phyloP scores from a whole-genome alignment of 2,797 vertebrate species.

The Pseudotriccus pelzelni region DNA sequence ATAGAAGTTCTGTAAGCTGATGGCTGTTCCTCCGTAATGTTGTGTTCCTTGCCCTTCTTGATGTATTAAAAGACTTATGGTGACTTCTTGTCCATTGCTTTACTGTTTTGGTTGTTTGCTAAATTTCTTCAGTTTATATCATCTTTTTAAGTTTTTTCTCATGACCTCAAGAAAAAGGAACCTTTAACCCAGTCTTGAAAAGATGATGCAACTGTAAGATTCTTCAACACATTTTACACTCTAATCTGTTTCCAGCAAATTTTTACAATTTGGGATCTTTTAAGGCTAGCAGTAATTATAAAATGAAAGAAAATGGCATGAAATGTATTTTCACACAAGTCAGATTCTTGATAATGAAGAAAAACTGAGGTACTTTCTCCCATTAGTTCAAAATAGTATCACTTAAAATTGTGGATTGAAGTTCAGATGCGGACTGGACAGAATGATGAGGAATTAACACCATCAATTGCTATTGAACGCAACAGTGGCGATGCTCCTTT shows the following conservation, averaged over 20 bases:
- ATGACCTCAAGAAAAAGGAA: neutral
- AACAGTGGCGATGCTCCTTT: neutral
- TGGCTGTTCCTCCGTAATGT: neutral
- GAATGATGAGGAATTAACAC: neutral
- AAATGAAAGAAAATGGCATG: neutral
- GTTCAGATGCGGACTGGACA: neutral
- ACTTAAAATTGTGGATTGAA: neutral
- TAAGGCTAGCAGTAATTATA: neutral
- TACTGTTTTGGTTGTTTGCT: neutral
- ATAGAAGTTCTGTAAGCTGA: neutral
- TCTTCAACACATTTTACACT: neutral
- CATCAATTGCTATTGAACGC: neutral
- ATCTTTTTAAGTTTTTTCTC: neutral
- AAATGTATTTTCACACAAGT: neutral
- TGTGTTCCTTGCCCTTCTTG: neutral
- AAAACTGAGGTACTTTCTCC: neutral
- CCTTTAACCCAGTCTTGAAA: neutral
- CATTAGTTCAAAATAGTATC: neutral
- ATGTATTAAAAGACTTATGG: neutral
- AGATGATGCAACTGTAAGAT: fast-evolving
- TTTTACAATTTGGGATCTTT: neutral
- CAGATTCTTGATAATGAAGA: neutral
- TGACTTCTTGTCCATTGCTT: neutral
- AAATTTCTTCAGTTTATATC: neutral
- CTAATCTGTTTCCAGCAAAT: neutral